Evolutionary conservation across 2,888 invertebrate genomes (phyloP), one percentile per base, ranked within the genome.

Genomic region (Drosophila macrothrix): DNA sequence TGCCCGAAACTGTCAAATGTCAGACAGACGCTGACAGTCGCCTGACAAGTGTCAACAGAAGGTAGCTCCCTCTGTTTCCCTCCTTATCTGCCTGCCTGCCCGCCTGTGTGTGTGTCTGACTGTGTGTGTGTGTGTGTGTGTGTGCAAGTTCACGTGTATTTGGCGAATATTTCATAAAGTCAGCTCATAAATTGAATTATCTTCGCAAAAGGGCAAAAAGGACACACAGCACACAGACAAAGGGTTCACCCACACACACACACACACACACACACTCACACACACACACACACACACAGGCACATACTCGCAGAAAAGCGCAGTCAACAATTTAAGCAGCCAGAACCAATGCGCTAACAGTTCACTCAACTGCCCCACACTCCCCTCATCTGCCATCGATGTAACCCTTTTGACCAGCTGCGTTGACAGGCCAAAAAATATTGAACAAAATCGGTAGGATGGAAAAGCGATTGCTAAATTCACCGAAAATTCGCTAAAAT

Each of bases 41-140:
- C 76, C 88, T 87, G 87, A 88, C 87, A 89, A 89, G 87, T 89
- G 89, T 87, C 87, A 84, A 84, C 87, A 87, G 65, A 69, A 69
- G 79, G 61, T 80, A 80, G 68, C 67, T 67, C 53, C 25, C 22
- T n/a, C 29, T 4, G 46, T 49, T 28, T 28, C 49, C 25, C 28
- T 25, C 50, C 19, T 50, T 50, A 25, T 50, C 50, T 10, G 28
- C 28, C 4, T 41, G 37, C 16, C 49, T 49, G 59, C 54, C 33
- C 41, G 66, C 31, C 25, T 28, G 50, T 60, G 41, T 53, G 52
- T 41, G 55, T 60, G 41, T 37, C 56, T 43, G 59, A 41, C 66
- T 41, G 37, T 33, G 69, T 41, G 63, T 58, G 43, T 46, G 61
- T 49, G 29, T 49, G 65, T 55, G 55, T 53, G 46, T 52, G 75